Evolutionary conservation across 1,140 invertebrate genomes (phyloP).

Genomic region (Dolichoris vasculosae): DNA sequence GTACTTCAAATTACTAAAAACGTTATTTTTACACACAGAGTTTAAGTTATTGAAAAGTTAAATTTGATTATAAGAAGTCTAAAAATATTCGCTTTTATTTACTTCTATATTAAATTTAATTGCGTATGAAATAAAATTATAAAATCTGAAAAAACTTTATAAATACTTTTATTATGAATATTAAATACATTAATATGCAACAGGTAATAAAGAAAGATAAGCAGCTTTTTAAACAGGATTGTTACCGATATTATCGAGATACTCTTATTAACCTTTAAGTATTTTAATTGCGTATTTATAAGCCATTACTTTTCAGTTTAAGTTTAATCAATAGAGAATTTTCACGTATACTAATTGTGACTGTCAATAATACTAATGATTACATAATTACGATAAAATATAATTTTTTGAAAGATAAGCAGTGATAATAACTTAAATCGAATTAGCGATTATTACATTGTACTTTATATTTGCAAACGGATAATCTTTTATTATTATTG

Average conservation of each 20-base stretch:
- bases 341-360: neutral
- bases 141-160: neutral
- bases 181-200: neutral
- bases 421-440: too few relatives aligned
- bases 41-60: neutral
- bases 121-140: neutral
- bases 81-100: neutral
- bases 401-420: neutral
- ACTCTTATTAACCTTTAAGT: neutral
- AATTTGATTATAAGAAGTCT: neutral
- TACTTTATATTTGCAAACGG: neutral
- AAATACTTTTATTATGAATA: neutral
- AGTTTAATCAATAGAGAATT: neutral
- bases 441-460: neutral
- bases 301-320: neutral
- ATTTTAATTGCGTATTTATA: neutral
- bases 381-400: neutral
- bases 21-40: too few relatives aligned
- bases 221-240: neutral
- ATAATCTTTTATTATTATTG: too few relatives aligned
- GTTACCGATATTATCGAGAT: neutral
- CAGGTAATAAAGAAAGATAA: neutral
- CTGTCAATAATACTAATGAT: neutral
- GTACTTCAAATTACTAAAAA: too few relatives aligned
- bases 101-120: too few relatives aligned